phyloP scores from a whole-genome alignment of 2,113 vertebrate species.

The Chrysemys picta region DNA sequence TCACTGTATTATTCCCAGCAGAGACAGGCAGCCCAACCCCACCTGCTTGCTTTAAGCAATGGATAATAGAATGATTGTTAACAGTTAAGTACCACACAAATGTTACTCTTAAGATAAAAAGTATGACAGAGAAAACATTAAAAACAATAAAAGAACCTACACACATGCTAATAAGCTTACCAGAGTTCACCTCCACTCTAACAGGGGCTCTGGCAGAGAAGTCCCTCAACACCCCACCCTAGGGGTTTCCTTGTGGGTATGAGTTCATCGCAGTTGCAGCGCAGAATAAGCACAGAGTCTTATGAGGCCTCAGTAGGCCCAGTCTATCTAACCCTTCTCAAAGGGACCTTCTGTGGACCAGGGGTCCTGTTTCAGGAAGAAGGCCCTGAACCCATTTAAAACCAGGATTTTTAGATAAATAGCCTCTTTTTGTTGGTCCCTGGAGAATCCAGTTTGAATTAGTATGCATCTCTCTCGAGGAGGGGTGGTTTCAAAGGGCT shows the following conservation, averaged over 20 bases:
- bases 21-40: not conserved
- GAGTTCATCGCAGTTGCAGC: not conserved
- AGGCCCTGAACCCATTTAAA: not conserved
- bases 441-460: not conserved
- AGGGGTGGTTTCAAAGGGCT: not conserved
- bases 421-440: not conserved
- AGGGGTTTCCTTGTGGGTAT: not conserved
- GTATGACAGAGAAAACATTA: not conserved
- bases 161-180: not conserved
- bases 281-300: not conserved
- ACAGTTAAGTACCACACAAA: not conserved
- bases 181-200: not conserved
- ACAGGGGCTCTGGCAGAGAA: not conserved
- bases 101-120: not conserved
- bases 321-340: not conserved
- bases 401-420: not conserved
- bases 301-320: not conserved
- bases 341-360: not conserved
- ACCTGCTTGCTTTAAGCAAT: not conserved
- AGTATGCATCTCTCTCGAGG: not conserved
- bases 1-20: not conserved
- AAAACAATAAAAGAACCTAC: not conserved
- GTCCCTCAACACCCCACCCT: not conserved
- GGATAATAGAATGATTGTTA: not conserved
- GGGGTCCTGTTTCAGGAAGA: not conserved